Percentiles rank a stretch among this genome's conserved stretches.
phyloP scores from a whole-genome alignment of 2,888 invertebrate species.

The Crepidodera aurea region DNA sequence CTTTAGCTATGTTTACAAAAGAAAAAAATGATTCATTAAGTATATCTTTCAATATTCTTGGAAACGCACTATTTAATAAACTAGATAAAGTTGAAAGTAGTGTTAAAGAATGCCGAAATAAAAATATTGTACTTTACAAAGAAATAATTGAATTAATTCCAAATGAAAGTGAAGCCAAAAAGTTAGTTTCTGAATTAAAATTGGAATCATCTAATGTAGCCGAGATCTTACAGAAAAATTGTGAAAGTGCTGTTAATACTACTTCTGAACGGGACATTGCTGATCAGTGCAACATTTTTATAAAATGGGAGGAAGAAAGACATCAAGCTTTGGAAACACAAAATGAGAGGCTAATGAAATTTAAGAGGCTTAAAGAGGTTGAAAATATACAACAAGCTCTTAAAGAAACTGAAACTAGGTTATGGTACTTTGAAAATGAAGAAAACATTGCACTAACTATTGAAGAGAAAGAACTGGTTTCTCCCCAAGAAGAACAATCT shows the following conservation, averaged over 20 bases:
- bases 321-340: slow-evolving; percentile 69
- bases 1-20: slow-evolving; percentile 70
- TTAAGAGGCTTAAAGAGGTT: slow-evolving; percentile 65
- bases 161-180: slow-evolving; percentile 45
- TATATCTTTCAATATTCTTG: slow-evolving; percentile 60
- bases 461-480: slow-evolving; percentile 65
- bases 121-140: slow-evolving; percentile 54
- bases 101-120: slow-evolving; percentile 52
- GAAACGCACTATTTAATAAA: slow-evolving; percentile 57
- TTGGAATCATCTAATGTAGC: slow-evolving; percentile 51
- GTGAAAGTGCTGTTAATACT: slow-evolving; percentile 64
- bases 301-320: slow-evolving; percentile 68
- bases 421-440: slow-evolving; percentile 86
- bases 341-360: slow-evolving; percentile 63
- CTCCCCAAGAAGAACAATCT: slow-evolving; percentile 50
- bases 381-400: slow-evolving; percentile 68
- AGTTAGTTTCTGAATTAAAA: slow-evolving; percentile 43
- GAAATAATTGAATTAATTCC: slow-evolving; percentile 60
- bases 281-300: slow-evolving; percentile 67
- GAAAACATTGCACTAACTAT: slow-evolving; percentile 78
- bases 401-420: slow-evolving; percentile 68
- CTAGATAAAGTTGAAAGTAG: slow-evolving; percentile 53
- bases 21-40: slow-evolving; percentile 63
- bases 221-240: slow-evolving; percentile 60
- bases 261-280: slow-evolving; percentile 68